Percentiles rank a stretch among this genome's conserved stretches.
phyloP scores from a whole-genome alignment of 1,140 invertebrate genomes.

The Rhagoletis pomonella region DNA sequence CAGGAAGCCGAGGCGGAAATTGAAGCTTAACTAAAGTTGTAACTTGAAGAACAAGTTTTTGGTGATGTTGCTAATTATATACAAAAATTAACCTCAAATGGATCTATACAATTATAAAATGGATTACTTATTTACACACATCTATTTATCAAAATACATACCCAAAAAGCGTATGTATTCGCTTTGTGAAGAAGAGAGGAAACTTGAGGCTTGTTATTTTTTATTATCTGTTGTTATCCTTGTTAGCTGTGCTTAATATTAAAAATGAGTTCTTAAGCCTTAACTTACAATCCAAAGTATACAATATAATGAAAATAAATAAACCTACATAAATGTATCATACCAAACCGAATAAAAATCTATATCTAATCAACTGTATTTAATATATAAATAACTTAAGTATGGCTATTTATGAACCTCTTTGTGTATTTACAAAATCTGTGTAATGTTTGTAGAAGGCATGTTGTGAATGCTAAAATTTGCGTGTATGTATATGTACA shows the following conservation, averaged over 20 bases:
- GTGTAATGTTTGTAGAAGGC: no score
- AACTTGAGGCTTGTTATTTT: slow-evolving; percentile 29
- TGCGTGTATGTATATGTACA: no score
- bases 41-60: slow-evolving; percentile 9
- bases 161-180: background rate
- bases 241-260: slow-evolving; percentile 26
- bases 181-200: slow-evolving; percentile 3
- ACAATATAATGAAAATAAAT: no score
- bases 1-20: slow-evolving; percentile 60
- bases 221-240: background rate
- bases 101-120: background rate
- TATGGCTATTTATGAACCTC: no score
- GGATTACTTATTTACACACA: slow-evolving; percentile 13
- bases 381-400: no score
- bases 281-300: no score
- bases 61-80: slow-evolving; percentile 50
- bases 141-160: background rate
- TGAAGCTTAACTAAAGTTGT: background rate
- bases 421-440: no score
- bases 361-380: no score
- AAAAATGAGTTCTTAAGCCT: no score
- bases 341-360: no score
- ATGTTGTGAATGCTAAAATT: no score
- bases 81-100: background rate
- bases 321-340: no score